Evolutionary conservation across 2,888 invertebrate species (phyloP).

Genomic region (Sinelater perroti): DNA sequence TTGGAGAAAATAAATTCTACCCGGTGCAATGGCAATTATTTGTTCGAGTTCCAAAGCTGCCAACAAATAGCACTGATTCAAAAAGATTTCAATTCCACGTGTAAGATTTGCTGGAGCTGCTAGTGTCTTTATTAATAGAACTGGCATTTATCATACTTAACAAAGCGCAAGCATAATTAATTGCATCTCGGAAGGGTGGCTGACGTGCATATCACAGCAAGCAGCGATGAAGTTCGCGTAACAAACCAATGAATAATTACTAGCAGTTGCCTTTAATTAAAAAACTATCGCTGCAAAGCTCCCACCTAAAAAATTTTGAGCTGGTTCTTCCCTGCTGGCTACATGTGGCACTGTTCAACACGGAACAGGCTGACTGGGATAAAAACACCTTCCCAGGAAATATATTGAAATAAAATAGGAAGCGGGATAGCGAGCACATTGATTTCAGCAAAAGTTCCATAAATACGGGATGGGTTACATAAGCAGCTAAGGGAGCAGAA

Average conservation of each 20-base stretch:
- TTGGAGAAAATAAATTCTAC: too few species aligned
- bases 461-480: conserved; percentile 25
- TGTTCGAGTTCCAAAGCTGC: too few species aligned
- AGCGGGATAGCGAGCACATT: conserved; percentile 25
- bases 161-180: conserved; percentile 16
- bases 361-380: neutral
- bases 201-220: conserved; percentile 1
- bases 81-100: too few species aligned
- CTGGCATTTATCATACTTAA: conserved; percentile 22
- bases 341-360: too few species aligned
- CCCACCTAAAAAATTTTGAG: too few species aligned
- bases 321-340: too few species aligned
- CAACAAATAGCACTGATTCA: too few species aligned
- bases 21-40: too few species aligned
- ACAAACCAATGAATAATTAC: conserved; percentile 4
- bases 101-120: conserved; percentile 13
- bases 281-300: neutral
- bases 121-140: conserved; percentile 18
- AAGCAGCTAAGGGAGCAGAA: conserved; percentile 26
- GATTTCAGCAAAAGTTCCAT: conserved; percentile 20
- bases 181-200: conserved; percentile 1
- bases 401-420: conserved; percentile 24
- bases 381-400: conserved; percentile 4
- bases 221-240: neutral
- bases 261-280: neutral